These are phyloP conservation scores for Eudasyphora cyanicolor DNA, from an alignment of 2,888 invertebrate genomes.

Conservation along the genomic window DNA sequence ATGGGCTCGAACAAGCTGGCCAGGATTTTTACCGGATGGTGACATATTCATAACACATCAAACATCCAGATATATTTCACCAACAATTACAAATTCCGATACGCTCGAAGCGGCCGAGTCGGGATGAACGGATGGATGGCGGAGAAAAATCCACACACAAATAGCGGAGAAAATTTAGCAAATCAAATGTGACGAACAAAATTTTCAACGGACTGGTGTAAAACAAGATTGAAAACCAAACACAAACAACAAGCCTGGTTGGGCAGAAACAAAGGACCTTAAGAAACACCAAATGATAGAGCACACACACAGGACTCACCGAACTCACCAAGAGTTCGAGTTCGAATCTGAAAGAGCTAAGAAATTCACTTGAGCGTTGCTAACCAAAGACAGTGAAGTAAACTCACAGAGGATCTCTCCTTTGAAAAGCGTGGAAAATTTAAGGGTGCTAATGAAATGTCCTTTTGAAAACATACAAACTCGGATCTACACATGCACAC, in stretches of 20 bases:
- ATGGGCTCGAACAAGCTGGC: slow-evolving; percentile 31
- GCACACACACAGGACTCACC: background rate
- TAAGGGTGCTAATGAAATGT: slow-evolving; percentile 70
- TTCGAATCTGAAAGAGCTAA: slow-evolving; percentile 39
- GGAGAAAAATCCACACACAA: slow-evolving; percentile 32
- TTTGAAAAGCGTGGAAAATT: slow-evolving; percentile 70
- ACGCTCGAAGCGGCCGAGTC: slow-evolving; percentile 26
- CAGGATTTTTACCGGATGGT: slow-evolving; percentile 47
- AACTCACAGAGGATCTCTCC: slow-evolving; percentile 12
- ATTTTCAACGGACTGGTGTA: slow-evolving; percentile 77
- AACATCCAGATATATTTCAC: slow-evolving; percentile 71
- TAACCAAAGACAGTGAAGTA: slow-evolving; percentile 25
- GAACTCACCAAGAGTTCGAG: background rate
- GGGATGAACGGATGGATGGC: background rate
- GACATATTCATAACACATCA: slow-evolving; percentile 44
- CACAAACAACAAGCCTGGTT: slow-evolving; percentile 20
- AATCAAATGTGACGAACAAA: slow-evolving; percentile 77
- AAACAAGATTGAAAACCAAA: slow-evolving; percentile 6
- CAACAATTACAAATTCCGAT: slow-evolving; percentile 68
- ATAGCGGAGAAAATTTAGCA: slow-evolving; percentile 70
- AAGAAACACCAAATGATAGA: slow-evolving; percentile 23
- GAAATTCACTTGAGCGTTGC: slow-evolving; percentile 54
- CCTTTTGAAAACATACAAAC: slow-evolving; percentile 47
- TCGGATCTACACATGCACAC: too few species aligned
- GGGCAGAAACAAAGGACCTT: slow-evolving; percentile 6